Evolutionary conservation across 1,140 invertebrate genomes (phyloP).

Genomic region (Bombus terrestris): DNA sequence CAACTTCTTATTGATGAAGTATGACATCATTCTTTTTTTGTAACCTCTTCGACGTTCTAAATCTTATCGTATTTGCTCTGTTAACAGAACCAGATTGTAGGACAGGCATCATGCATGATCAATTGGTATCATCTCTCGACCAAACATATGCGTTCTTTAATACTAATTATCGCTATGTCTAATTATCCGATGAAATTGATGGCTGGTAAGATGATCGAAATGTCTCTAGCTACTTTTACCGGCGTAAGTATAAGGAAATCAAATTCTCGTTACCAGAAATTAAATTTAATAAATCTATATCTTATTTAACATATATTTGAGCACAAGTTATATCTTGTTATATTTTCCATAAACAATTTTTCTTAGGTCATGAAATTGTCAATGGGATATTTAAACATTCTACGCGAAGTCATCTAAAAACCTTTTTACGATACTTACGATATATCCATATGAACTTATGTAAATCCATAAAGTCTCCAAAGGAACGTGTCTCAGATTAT

Average conservation of each 20-base stretch:
- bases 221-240: conserved; percentile 65
- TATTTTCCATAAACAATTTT: conserved; percentile 21
- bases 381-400: conserved; percentile 59
- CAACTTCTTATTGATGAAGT: conserved; percentile 65
- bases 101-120: conserved; percentile 35
- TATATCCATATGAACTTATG: not conserved
- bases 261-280: too few relatives aligned
- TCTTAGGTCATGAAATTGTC: conserved; percentile 51
- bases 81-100: conserved; percentile 56
- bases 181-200: conserved; percentile 61
- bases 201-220: conserved; percentile 59
- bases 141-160: conserved; percentile 52
- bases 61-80: not conserved
- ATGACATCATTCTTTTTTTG: not conserved
- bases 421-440: too few relatives aligned
- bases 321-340: not conserved
- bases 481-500: not conserved
- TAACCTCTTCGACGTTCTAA: not conserved
- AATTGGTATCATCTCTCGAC: conserved; percentile 57
- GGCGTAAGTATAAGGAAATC: conserved; percentile 54
- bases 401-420: conserved; percentile 27
- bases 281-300: too few relatives aligned
- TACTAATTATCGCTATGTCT: conserved; percentile 67
- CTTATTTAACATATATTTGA: not conserved
- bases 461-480: not conserved